Conservation (phyloP, 1,140 invertebrate genomes). For the Heterodera schachtii region DNA sequence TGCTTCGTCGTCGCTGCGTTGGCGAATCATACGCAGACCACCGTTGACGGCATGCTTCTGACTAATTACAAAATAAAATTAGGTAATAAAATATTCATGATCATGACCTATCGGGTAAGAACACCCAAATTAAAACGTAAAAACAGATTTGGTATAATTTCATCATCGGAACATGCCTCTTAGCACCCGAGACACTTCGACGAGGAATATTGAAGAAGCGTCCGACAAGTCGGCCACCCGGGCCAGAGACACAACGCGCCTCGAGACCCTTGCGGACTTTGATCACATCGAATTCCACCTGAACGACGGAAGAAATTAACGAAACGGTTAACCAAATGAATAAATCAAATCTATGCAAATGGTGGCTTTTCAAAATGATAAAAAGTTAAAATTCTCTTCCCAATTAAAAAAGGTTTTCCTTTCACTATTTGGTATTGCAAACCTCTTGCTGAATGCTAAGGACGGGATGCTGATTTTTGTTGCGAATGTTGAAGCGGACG, state of each 20-base stretch:
- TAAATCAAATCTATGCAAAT: too few species aligned
- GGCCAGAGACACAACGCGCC: neutral
- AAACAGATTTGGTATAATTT: too few species aligned
- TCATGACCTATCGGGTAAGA: too few species aligned
- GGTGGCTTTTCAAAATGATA: too few species aligned
- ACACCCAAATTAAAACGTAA: too few species aligned
- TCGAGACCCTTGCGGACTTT: neutral
- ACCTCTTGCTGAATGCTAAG: neutral
- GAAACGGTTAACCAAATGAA: too few species aligned
- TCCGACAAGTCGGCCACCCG: neutral
- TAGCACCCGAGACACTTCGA: too few species aligned
- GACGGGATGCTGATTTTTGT: neutral
- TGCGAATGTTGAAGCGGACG: neutral
- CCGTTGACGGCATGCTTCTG: neutral
- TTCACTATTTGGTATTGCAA: too few species aligned
- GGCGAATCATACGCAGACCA: neutral
- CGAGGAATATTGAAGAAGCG: neutral
- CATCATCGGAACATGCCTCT: too few species aligned
- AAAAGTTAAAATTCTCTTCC: too few species aligned
- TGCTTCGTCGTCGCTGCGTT: neutral
- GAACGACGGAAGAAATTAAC: neutral
- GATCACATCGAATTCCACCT: constrained; percentile 1
- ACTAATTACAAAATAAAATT: neutral
- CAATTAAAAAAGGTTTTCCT: too few species aligned
- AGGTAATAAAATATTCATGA: too few species aligned